phyloP scores from a whole-genome alignment of 2,888 invertebrate genomes.

The Molorchus minor region DNA sequence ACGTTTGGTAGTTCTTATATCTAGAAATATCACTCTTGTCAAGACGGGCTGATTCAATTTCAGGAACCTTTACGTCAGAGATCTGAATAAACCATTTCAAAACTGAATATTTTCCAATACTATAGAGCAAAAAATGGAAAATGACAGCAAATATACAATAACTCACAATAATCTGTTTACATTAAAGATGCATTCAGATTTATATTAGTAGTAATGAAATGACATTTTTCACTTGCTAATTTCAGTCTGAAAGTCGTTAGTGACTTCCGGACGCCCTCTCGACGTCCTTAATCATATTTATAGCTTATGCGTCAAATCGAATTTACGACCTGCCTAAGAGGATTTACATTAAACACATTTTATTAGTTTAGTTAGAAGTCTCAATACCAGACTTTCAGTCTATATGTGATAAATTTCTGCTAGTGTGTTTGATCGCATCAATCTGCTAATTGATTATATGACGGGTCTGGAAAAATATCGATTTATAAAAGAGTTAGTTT shows the following conservation, averaged over 20 bases:
- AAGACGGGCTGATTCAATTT: too few relatives aligned
- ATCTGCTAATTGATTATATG: too few relatives aligned
- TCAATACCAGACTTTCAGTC: constrained; percentile 23
- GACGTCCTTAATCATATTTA: constrained; percentile 48
- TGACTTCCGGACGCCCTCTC: constrained; percentile 40
- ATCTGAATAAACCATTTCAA: too few relatives aligned
- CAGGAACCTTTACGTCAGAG: too few relatives aligned
- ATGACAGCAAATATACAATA: too few relatives aligned
- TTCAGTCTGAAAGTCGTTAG: constrained; percentile 38
- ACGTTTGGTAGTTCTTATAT: too few relatives aligned
- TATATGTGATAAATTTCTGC: constrained; percentile 20
- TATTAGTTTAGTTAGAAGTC: constrained; percentile 26
- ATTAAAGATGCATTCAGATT: constrained; percentile 20
- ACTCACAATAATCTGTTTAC: constrained; percentile 15
- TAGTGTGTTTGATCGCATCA: too few relatives aligned
- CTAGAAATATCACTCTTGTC: too few relatives aligned
- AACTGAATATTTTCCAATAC: too few relatives aligned
- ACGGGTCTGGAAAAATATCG: too few relatives aligned
- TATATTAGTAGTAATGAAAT: constrained; percentile 22
- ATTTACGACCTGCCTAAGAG: constrained; percentile 42
- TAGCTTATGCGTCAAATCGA: constrained; percentile 49
- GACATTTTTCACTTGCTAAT: constrained; percentile 27
- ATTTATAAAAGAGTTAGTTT: too few relatives aligned
- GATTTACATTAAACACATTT: constrained; percentile 28
- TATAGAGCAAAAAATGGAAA: too few relatives aligned